Base-by-base conservation (phyloP, 2,888 invertebrate genomes). In the Troides oblongomaculatus region DNA sequence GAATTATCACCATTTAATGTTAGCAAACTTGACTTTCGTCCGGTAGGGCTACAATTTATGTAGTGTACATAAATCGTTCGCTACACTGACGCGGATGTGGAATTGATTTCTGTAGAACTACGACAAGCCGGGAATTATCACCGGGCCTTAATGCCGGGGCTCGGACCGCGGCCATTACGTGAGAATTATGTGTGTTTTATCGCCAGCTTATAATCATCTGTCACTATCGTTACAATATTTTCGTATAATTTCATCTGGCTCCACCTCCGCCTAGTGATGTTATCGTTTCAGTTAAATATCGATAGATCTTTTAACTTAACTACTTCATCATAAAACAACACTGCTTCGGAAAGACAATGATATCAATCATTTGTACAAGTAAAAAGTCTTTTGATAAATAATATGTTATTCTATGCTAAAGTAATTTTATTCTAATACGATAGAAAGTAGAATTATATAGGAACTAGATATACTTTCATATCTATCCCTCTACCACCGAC, bases 111-210 rank as follows among this genome's bases (percentile, higher is more conserved):
- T 77, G 76, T 79, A 73, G 74, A 76, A 75, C 75, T 74, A 72
- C 75, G 72, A 75, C 74, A 77, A 84, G 81, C 81, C 81, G 82
- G 81, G 84, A 84, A 88, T 88, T 86, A 85, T 81, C 81, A 81
- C 72, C 78, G 76, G 74, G 76, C 72, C 75, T 78, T 82, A 82
- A 82, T 81, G 80, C 78, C 76, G 71, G 77, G 74, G 76, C 76
- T 75, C 79, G 67, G 74, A 76, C 75, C 76, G 76, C 77, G 81
- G 82, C 89, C 84, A 89, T 91, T 90, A 89, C 81, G 80, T 81
- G 84, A 84, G 90, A 92, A 92, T 92, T 91, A 91, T 92, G 91
- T 92, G 86, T 92, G 91, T 92, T 92, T 92, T 92, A 92, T 92
- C 91, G 88, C 88, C 86, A 87, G 88, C 89, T 92, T 92, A 92